Percentiles rank a stretch among this genome's conserved stretches.
These are phyloP conservation scores for Macroglossus sobrinus DNA, from an alignment of 2,113 vertebrate species.

Conservation along the genomic window DNA sequence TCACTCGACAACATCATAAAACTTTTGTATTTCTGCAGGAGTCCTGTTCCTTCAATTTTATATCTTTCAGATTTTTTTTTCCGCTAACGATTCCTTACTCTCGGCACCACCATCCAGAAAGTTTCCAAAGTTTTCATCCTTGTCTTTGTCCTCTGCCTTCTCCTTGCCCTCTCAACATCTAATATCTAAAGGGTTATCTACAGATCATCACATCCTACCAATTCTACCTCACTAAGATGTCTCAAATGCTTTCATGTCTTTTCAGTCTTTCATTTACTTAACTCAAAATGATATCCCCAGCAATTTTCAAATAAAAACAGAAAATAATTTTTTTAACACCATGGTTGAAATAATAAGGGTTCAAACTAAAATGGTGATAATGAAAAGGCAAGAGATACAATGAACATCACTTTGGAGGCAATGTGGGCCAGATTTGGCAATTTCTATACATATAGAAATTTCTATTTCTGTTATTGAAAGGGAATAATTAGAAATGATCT, in stretches of 20 bases:
- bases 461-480: conserved; percentile 18
- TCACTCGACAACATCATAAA: neutral
- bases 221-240: too few relatives aligned
- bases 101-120: neutral
- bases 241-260: neutral
- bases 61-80: neutral
- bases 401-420: neutral
- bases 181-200: too few relatives aligned
- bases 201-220: neutral
- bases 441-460: neutral
- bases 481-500: conserved; percentile 30
- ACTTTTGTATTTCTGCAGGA: neutral
- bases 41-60: neutral
- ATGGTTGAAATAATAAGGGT: neutral
- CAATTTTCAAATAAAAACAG: neutral
- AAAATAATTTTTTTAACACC: neutral
- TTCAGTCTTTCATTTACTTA: neutral
- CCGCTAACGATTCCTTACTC: neutral
- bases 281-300: neutral
- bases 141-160: neutral
- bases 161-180: neutral
- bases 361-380: neutral
- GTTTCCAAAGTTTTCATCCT: neutral
- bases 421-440: neutral
- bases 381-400: neutral